phyloP scores from a whole-genome alignment of 2,113 vertebrate species.

The Petaurus breviceps region DNA sequence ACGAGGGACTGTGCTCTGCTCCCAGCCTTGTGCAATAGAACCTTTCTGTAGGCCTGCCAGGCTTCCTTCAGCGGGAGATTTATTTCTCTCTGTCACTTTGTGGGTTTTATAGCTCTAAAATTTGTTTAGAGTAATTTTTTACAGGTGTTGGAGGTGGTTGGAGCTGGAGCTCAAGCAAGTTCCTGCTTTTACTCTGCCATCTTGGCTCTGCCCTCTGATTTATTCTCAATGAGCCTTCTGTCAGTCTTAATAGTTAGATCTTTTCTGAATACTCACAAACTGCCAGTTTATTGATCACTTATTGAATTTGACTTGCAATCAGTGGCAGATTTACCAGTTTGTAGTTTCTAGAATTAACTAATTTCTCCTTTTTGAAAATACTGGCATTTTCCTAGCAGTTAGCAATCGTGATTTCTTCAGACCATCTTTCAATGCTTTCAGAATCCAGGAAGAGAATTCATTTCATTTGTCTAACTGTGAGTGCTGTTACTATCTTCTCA shows the following conservation, averaged over 20 bases:
- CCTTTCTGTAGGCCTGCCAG: too few species aligned
- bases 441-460: not conserved
- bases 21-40: too few species aligned
- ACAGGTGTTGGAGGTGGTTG: too few species aligned
- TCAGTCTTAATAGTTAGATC: not conserved
- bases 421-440: not conserved
- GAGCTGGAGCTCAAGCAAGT: too few species aligned
- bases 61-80: too few species aligned
- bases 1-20: too few species aligned
- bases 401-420: not conserved
- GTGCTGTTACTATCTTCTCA: not conserved
- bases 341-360: not conserved
- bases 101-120: too few species aligned
- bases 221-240: not conserved
- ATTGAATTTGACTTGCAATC: not conserved
- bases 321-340: not conserved
- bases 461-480: not conserved
- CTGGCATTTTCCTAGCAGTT: not conserved
- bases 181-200: too few species aligned
- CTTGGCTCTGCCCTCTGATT: too few species aligned
- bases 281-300: too few species aligned
- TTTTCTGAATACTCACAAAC: not conserved
- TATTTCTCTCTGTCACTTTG: too few species aligned
- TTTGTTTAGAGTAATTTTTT: too few species aligned
- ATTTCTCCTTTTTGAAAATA: not conserved